A percentile compares a stretch with the other conserved stretches of the same genome.
Evolutionary conservation across 2,797 vertebrate species (phyloP).

Genomic region (Lutjanus argentimaculatus): DNA sequence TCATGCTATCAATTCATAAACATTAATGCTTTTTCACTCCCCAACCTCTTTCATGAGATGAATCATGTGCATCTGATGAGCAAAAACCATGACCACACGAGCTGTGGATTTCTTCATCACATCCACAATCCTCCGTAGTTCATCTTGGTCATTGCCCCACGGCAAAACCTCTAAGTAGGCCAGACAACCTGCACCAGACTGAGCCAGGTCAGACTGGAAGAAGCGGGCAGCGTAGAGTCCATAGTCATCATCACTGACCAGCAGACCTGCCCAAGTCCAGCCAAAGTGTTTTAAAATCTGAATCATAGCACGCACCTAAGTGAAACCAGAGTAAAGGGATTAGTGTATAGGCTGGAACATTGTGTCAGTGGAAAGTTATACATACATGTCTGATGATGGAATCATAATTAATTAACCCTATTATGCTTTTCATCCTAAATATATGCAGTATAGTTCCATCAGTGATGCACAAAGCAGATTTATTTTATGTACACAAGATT

Average conservation of each 20-base stretch:
- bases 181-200: slow-evolving; percentile 56
- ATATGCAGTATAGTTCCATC: not conserved
- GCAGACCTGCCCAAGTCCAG: slow-evolving; percentile 78
- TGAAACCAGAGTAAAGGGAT: not conserved
- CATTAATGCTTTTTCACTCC: not conserved
- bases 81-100: slow-evolving; percentile 56
- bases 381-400: not conserved
- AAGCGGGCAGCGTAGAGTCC: slow-evolving; percentile 66
- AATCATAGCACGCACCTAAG: slow-evolving; percentile 60
- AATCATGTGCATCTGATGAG: slow-evolving; percentile 34
- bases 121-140: slow-evolving; percentile 41
- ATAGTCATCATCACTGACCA: slow-evolving; percentile 77
- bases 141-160: slow-evolving; percentile 41
- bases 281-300: slow-evolving; percentile 72
- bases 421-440: not conserved
- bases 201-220: slow-evolving; percentile 51
- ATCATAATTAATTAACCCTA: too few species aligned
- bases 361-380: not conserved
- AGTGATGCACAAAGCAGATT: not conserved
- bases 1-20: not conserved
- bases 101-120: slow-evolving; percentile 51
- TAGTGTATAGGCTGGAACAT: not conserved
- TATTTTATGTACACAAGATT: not conserved
- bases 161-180: slow-evolving; percentile 74
- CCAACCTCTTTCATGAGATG: slow-evolving; percentile 52